phyloP scores from a whole-genome alignment of 2,797 vertebrate species.

The Yasuhikotakia modesta region DNA sequence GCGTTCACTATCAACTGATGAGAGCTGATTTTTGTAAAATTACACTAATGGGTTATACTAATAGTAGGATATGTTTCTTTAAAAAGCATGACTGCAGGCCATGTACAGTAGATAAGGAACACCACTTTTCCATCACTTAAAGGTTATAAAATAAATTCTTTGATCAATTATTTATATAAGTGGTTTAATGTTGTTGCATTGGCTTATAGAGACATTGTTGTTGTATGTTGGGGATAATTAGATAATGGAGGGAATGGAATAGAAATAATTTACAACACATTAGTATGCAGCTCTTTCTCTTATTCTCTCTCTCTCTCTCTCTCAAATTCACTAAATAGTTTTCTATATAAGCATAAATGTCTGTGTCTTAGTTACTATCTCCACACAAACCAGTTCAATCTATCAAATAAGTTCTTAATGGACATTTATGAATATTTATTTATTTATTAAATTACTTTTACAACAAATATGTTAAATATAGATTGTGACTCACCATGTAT shows the following conservation, averaged over 20 bases:
- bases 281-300: neutral
- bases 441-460: neutral
- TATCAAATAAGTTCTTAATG: neutral
- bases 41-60: too few species aligned
- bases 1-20: too few species aligned
- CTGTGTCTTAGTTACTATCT: neutral
- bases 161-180: neutral
- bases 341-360: neutral
- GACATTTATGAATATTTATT: neutral
- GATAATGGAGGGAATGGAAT: neutral
- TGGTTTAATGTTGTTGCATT: neutral
- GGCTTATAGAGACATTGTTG: neutral
- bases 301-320: neutral
- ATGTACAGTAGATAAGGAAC: too few species aligned
- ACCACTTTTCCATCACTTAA: too few species aligned
- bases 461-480: neutral
- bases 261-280: neutral
- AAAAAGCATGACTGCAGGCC: too few species aligned
- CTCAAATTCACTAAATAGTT: neutral
- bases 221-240: neutral
- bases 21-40: too few species aligned
- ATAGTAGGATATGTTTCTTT: too few species aligned
- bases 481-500: neutral
- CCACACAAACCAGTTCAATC: neutral
- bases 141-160: neutral